Percentiles rank a stretch among this genome's conserved stretches.
These are phyloP conservation scores for Eclectus roratus DNA, from an alignment of 2,113 vertebrate species.

Conservation along the genomic window DNA sequence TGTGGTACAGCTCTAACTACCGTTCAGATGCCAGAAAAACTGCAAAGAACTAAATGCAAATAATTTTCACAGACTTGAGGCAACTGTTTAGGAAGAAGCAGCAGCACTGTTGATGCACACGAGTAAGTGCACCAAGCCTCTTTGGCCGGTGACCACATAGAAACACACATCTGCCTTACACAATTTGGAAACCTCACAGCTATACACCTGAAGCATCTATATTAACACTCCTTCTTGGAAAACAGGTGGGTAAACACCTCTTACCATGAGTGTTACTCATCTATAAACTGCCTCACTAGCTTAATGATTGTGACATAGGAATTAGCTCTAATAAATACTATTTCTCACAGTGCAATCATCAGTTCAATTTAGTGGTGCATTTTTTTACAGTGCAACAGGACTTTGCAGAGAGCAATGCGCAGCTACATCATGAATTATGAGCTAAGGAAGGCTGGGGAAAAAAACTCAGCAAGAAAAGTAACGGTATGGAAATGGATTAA, in stretches of 20 bases:
- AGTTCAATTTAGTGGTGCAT: background rate
- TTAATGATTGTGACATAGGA: background rate
- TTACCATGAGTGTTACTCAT: background rate
- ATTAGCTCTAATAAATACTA: background rate
- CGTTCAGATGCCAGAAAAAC: background rate
- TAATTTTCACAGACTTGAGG: background rate
- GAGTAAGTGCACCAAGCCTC: background rate
- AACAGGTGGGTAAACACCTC: background rate
- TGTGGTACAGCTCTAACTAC: background rate
- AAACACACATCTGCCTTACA: background rate
- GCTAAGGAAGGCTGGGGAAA: background rate
- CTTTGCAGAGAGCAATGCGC: background rate
- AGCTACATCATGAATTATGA: background rate
- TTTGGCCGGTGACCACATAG: accelerated
- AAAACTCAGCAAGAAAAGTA: background rate
- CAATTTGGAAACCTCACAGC: background rate
- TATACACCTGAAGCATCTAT: background rate
- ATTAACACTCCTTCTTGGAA: background rate
- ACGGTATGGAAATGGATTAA: background rate
- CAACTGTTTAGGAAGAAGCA: background rate
- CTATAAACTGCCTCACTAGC: background rate
- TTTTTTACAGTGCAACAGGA: background rate
- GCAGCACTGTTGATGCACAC: background rate
- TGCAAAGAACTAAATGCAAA: background rate
- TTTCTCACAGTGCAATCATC: background rate